These are phyloP conservation scores for Colostygia pectinataria DNA, from an alignment of 2,888 invertebrate genomes.

Conservation along the genomic window DNA sequence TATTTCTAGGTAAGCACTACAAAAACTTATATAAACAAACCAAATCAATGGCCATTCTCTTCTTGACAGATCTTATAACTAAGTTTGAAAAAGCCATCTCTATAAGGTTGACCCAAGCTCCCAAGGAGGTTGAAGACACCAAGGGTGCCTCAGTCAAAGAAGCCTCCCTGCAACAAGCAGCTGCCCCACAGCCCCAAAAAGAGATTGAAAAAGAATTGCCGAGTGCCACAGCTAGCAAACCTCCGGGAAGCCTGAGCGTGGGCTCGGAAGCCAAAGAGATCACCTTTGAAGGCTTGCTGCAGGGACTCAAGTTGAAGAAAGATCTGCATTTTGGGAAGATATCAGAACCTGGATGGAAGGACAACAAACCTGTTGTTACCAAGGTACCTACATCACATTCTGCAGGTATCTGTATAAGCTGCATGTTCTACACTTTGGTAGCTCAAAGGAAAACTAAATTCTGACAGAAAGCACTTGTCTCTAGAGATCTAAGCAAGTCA, in stretches of 20 bases:
- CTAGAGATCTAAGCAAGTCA: too few relatives aligned
- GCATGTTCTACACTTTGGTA: too few relatives aligned
- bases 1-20: too few relatives aligned
- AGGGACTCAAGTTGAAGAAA: conserved; percentile 67
- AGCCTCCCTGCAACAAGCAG: conserved; percentile 45
- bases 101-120: conserved; percentile 39
- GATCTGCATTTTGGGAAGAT: conserved; percentile 71
- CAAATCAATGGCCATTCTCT: neutral
- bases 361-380: conserved; percentile 63
- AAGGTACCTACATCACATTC: too few relatives aligned
- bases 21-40: too few relatives aligned
- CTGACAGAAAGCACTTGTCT: too few relatives aligned
- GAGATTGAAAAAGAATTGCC: neutral
- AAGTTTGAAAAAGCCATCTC: conserved; percentile 63
- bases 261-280: conserved; percentile 63
- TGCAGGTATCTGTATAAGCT: too few relatives aligned
- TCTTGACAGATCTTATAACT: conserved; percentile 50
- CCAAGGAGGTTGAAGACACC: conserved; percentile 39
- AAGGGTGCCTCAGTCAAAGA: conserved; percentile 37
- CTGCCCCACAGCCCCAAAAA: neutral
- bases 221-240: neutral
- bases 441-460: too few relatives aligned
- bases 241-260: conserved; percentile 45
- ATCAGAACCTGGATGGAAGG: conserved; percentile 67
- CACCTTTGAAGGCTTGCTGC: conserved; percentile 64